Evolutionary conservation across 64 coral and sea anemone species (phyloP), one percentile per base, ranked within the genome.

Genomic region (Catalaphyllia jardinei): DNA sequence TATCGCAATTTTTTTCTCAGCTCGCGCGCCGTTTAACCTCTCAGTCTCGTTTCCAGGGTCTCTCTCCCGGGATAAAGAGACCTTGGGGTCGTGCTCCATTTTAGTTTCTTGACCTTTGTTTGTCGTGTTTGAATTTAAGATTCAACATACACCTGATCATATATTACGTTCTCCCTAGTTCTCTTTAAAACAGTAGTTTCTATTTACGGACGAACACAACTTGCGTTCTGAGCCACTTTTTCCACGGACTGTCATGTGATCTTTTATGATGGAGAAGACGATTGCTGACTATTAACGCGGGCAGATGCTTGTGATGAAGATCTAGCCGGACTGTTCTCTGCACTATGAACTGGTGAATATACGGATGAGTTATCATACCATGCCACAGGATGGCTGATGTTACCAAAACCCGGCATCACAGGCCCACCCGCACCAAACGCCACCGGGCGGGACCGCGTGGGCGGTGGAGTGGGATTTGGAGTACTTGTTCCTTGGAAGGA

Each of bases 371-470:
- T 96, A 69, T 97, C 95, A 52, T 97, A 97, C 7, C 89, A 86
- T 31, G 95, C 90, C 39, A 94, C 82, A 4, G 95, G 95, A 71
- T 93, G 91, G 87, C 24, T 93, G 31, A 97, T 88, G 55, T 89
- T 69, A 39, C 46, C 83, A 51, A 89, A 93, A 13, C 91, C 92
- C 22, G 88, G 9, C 62, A 93, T 30, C 19, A 62, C 76, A 14
- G 96, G 91, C 8, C 79, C 81, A 0, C 97, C 97, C 72, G 91
- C 87, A 69, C 97, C 89, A 74, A 99, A 95, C 29, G 97, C 97
- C 25, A 99, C 94, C 72, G 97, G 97, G 62, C 97, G 95, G 31
- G 91, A 95, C 42, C 97, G 92, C 59, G 94, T 74, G n/a, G 97
- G 91, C 16, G 97, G 94, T 71, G 94, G 97, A 17, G 97, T 93